Conservation (phyloP, 1,140 invertebrate species). For the Phenacoccus solenopsis region DNA sequence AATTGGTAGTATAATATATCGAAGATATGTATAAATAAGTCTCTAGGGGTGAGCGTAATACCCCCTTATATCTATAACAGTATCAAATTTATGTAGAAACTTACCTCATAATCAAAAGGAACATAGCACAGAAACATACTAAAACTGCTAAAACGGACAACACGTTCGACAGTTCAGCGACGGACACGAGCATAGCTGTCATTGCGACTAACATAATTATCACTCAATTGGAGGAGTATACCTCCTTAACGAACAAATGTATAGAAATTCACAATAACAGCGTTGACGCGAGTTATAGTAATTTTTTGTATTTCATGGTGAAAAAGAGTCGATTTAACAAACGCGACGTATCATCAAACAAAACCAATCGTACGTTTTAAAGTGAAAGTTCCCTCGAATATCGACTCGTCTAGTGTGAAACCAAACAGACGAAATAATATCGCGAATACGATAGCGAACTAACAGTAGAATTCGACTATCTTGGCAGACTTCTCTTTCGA, state of each 20-base stretch:
- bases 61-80: too few species aligned
- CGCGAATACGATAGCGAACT: not conserved
- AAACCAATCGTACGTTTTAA: too few species aligned
- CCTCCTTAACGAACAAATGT: not conserved
- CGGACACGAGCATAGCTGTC: constrained; percentile 47
- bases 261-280: not conserved
- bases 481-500: not conserved
- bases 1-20: too few species aligned
- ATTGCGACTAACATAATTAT: constrained; percentile 32
- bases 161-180: constrained; percentile 55
- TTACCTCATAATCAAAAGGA: constrained; percentile 47
- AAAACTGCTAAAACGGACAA: constrained; percentile 52
- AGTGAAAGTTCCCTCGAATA: not conserved
- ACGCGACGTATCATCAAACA: too few species aligned
- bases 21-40: too few species aligned
- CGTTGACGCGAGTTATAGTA: not conserved
- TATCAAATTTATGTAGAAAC: too few species aligned
- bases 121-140: constrained; percentile 46
- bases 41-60: too few species aligned
- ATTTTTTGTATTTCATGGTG: not conserved
- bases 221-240: not conserved
- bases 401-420: not conserved
- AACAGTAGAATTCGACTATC: not conserved
- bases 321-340: too few species aligned
- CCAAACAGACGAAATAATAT: constrained; percentile 3